These are phyloP conservation scores for Heliconius charithonia DNA, from an alignment of 2,888 invertebrate species.

Conservation along the genomic window DNA sequence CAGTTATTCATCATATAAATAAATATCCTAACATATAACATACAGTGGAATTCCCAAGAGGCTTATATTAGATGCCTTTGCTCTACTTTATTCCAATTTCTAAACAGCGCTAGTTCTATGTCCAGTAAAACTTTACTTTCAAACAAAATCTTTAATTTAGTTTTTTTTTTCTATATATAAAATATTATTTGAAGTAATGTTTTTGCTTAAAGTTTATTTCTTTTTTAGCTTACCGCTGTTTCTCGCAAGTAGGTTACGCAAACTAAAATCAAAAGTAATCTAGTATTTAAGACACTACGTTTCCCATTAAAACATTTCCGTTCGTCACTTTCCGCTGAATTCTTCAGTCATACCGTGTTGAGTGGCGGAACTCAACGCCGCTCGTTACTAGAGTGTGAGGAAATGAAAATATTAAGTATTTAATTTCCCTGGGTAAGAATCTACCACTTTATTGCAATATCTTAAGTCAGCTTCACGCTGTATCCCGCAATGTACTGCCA, in stretches of 20 bases:
- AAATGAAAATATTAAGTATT: not conserved
- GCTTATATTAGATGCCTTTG: slow-evolving; percentile 17
- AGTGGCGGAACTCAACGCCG: not conserved
- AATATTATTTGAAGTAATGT: not conserved
- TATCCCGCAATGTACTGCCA: no score
- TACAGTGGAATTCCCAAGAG: slow-evolving; percentile 15
- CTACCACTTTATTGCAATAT: no score
- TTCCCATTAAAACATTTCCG: no score
- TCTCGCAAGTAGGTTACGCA: no score
- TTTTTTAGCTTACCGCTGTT: no score
- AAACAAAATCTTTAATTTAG: not conserved
- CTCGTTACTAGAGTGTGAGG: not conserved
- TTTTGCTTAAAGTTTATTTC: not conserved
- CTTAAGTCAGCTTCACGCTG: no score
- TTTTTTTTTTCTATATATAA: not conserved
- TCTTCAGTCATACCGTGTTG: no score
- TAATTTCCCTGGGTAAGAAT: not conserved
- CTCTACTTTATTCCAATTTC: slow-evolving; percentile 15
- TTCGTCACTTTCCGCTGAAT: no score
- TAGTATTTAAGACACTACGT: no score
- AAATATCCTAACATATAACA: slow-evolving; percentile 6
- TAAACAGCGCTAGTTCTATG: slow-evolving; percentile 3
- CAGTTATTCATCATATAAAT: slow-evolving; percentile 14
- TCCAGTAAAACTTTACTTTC: not conserved
- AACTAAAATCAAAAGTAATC: no score